These are phyloP conservation scores for Phalacrocorax pelagicus DNA, from an alignment of 2,113 vertebrate species.

Conservation along the genomic window DNA sequence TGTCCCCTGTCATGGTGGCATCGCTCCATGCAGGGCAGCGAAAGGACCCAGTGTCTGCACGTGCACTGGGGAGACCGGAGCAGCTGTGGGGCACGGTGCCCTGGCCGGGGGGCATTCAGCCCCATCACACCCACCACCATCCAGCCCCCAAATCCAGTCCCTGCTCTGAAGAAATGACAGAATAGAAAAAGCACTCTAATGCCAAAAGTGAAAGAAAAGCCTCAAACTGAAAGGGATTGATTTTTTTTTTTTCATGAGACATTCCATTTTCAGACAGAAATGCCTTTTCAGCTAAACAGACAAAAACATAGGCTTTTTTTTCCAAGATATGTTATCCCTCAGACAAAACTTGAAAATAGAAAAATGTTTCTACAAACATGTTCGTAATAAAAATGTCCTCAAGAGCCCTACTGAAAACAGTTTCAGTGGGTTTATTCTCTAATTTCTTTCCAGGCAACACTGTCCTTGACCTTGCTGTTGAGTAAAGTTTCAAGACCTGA, in stretches of 20 bases:
- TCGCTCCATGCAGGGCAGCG: neutral
- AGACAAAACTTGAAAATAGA: neutral
- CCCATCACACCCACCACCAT: neutral
- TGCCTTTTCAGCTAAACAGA: neutral
- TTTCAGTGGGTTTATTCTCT: neutral
- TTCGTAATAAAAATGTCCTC: neutral
- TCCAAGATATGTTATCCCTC: neutral
- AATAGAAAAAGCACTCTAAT: neutral
- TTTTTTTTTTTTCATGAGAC: neutral
- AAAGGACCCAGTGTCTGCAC: neutral
- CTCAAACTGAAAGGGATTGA: neutral
- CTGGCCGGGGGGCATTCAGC: accelerated
- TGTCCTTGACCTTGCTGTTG: neutral
- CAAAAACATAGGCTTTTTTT: neutral
- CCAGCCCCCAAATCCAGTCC: neutral
- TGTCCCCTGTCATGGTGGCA: neutral
- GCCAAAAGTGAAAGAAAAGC: neutral
- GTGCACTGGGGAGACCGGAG: accelerated
- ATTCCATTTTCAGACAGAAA: neutral
- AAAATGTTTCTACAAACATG: neutral
- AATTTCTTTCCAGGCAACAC: neutral
- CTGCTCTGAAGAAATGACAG: neutral
- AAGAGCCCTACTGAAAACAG: neutral
- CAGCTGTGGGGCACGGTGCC: accelerated
- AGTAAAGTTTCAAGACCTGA: neutral